Percentiles rank a stretch among this genome's conserved stretches.
These are phyloP conservation scores for Antheraea yamamai DNA, from an alignment of 2,888 invertebrate species.

Conservation along the genomic window DNA sequence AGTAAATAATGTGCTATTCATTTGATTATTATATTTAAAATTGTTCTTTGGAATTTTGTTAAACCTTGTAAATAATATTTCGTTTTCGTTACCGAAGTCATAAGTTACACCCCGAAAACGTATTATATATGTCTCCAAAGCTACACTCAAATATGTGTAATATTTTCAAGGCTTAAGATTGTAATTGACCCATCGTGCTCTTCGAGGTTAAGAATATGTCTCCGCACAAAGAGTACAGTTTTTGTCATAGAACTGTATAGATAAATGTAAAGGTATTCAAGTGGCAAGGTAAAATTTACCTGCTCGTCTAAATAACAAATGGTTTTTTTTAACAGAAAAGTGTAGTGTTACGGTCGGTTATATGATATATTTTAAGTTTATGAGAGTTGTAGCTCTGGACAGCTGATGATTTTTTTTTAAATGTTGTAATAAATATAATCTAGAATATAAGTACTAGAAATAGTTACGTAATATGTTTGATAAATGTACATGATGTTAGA, in stretches of 20 bases:
- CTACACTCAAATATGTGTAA: not conserved
- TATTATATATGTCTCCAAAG: not conserved
- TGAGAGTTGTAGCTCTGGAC: not conserved
- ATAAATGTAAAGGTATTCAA: conserved; percentile 47
- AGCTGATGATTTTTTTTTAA: not conserved
- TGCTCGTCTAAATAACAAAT: conserved; percentile 61
- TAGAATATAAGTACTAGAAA: no score
- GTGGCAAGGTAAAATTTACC: conserved; percentile 59
- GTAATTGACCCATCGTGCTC: not conserved
- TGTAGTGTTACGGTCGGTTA: conserved; percentile 51
- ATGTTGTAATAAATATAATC: not conserved
- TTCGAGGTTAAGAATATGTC: not conserved
- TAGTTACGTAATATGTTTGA: no score
- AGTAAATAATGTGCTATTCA: not conserved
- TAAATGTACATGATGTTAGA: not conserved
- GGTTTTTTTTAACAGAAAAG: conserved; percentile 49
- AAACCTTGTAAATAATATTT: not conserved
- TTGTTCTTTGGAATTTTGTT: not conserved
- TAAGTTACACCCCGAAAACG: not conserved
- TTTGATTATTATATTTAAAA: not conserved
- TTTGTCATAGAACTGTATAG: conserved; percentile 45
- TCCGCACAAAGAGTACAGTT: conserved; percentile 46
- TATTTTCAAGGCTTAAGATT: not conserved
- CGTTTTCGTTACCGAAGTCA: not conserved
- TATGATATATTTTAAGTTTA: conserved; percentile 42